Evolutionary conservation across 1,140 invertebrate genomes (phyloP).

Genomic region (Aphelenchoides fujianensis): DNA sequence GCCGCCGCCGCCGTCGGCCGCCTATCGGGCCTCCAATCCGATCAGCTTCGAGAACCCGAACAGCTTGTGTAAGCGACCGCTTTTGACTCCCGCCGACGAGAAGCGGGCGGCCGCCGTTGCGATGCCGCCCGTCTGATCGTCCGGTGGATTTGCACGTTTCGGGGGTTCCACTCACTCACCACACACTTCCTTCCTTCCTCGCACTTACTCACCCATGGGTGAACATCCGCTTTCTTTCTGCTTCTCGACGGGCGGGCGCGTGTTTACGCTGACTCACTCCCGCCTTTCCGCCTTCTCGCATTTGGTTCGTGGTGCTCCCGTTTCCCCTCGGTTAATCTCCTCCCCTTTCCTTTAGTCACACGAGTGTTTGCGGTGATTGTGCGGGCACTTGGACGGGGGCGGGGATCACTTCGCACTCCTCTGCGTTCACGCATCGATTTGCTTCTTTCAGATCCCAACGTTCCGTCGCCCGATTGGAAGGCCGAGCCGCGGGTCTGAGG

Average conservation of each 20-base stretch:
- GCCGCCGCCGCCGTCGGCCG: too few species aligned
- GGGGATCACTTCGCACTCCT: not conserved
- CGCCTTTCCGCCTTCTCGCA: not conserved
- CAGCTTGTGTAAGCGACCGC: slow-evolving; percentile 27
- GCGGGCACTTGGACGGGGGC: too few species aligned
- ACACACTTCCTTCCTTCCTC: not conserved
- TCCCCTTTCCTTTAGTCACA: too few species aligned
- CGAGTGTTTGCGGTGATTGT: too few species aligned
- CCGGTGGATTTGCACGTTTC: not conserved
- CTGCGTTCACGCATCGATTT: slow-evolving; percentile 1
- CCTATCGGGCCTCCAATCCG: not conserved
- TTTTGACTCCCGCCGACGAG: not conserved
- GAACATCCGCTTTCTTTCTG: not conserved
- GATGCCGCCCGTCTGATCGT: not conserved
- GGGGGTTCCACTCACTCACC: not conserved
- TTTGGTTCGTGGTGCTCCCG: not conserved
- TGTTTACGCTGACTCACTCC: not conserved
- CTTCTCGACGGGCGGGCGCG: not conserved
- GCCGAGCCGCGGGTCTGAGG: not conserved
- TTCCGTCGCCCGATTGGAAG: slow-evolving; percentile 21
- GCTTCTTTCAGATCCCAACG: slow-evolving; percentile 19
- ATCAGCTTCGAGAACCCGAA: slow-evolving; percentile 33
- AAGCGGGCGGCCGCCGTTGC: not conserved
- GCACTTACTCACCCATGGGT: not conserved
- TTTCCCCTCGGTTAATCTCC: too few species aligned